Evolutionary conservation across 1,140 invertebrate genomes (phyloP).

Genomic region (Aphelinus atriplicis): DNA sequence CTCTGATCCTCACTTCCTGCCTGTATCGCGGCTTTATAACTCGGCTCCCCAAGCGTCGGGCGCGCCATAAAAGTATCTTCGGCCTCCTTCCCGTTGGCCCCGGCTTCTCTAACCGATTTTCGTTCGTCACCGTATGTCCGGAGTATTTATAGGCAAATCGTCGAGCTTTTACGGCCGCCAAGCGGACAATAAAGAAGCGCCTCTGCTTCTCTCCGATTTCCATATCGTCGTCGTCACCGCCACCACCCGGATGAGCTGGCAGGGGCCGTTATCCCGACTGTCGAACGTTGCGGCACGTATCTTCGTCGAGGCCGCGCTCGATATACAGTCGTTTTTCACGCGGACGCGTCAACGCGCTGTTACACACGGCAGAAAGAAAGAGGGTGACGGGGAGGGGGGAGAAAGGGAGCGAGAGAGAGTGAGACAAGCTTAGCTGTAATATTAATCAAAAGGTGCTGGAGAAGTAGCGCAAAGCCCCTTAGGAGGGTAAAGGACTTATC

Average conservation of each 20-base stretch:
- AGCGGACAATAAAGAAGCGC: slow-evolving; percentile 36
- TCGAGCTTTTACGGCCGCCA: slow-evolving; percentile 30
- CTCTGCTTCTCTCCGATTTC: slow-evolving; percentile 22
- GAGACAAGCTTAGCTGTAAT: too few relatives aligned
- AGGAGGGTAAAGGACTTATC: too few relatives aligned
- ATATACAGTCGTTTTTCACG: neutral
- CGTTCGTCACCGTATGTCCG: slow-evolving; percentile 35
- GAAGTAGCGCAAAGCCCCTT: too few relatives aligned
- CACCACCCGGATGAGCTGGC: slow-evolving; percentile 18
- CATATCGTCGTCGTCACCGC: slow-evolving; percentile 27
- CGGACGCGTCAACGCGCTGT: neutral
- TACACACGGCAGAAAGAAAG: slow-evolving; percentile 9
- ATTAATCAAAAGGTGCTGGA: too few relatives aligned
- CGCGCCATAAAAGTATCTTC: slow-evolving; percentile 34
- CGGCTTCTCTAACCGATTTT: slow-evolving; percentile 29
- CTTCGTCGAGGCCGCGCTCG: neutral
- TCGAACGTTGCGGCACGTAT: neutral
- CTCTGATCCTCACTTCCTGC: slow-evolving; percentile 31
- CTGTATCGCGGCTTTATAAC: slow-evolving; percentile 28
- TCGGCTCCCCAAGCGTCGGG: slow-evolving; percentile 18
- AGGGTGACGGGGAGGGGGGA: too few relatives aligned
- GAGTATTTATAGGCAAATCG: slow-evolving; percentile 44
- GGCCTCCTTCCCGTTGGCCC: neutral
- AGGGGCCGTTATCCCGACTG: neutral
- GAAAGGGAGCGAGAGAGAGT: too few relatives aligned